Conservation (phyloP, 2,888 invertebrate genomes). For the Rhimphoctona megacephalus region DNA sequence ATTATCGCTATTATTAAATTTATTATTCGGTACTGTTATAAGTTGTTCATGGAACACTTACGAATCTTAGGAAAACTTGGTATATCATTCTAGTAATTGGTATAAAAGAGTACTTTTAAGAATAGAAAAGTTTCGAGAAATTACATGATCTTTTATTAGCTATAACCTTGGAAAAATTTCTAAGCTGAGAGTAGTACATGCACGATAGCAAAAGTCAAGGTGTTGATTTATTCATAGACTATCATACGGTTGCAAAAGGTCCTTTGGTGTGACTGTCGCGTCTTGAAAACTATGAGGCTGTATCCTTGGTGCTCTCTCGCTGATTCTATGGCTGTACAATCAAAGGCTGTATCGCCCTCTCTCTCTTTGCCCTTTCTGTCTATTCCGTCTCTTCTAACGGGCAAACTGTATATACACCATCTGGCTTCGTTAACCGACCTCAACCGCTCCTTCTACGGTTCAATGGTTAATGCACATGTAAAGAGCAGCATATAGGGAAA, state of each 20-base stretch:
- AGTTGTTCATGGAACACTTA: background rate
- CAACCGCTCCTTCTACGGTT: slow-evolving; percentile 10
- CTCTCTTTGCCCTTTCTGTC: background rate
- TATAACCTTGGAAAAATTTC: background rate
- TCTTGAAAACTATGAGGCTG: slow-evolving; percentile 2
- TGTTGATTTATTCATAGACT: background rate
- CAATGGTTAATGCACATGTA: slow-evolving; percentile 45
- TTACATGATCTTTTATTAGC: background rate
- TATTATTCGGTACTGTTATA: background rate
- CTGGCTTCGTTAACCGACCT: slow-evolving; percentile 39
- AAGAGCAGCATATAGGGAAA: slow-evolving; percentile 6
- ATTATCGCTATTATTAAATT: background rate
- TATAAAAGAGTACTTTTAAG: background rate
- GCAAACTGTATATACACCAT: slow-evolving; percentile 8
- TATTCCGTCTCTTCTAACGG: slow-evolving; percentile 2
- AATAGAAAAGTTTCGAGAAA: background rate
- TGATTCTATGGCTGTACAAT: slow-evolving; percentile 6
- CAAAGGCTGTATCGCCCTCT: background rate
- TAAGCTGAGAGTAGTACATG: background rate
- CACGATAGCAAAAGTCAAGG: background rate
- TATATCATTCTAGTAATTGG: background rate
- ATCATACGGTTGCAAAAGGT: slow-evolving; percentile 7
- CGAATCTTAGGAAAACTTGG: background rate
- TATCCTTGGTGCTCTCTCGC: slow-evolving; percentile 7
- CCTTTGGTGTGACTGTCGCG: background rate